These are phyloP conservation scores for Leucophenga maculata DNA, from an alignment of 2,888 invertebrate species.

Conservation along the genomic window DNA sequence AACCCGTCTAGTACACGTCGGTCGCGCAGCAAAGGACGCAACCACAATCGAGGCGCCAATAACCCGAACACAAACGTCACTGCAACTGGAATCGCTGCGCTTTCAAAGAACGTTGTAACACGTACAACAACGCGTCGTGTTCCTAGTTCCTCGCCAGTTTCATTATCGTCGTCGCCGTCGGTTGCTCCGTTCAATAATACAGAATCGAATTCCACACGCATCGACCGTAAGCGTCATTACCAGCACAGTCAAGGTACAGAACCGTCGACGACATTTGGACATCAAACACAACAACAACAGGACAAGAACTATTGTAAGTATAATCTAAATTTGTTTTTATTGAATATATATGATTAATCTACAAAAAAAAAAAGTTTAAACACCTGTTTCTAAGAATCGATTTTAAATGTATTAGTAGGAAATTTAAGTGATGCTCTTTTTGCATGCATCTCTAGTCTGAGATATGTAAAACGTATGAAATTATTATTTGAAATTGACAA, in stretches of 20 bases:
- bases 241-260: slow-evolving; percentile 27
- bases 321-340: no score
- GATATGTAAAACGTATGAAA: no score
- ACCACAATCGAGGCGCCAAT: neutral
- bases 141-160: slow-evolving; percentile 32
- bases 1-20: slow-evolving; percentile 34
- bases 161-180: slow-evolving; percentile 26
- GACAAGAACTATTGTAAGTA: slow-evolving; percentile 46
- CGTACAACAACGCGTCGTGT: slow-evolving; percentile 27
- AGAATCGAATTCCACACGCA: slow-evolving; percentile 44
- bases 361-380: no score
- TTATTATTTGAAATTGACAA: no score
- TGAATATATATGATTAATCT: no score
- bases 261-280: neutral
- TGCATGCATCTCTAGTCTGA: no score
- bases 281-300: slow-evolving; percentile 26
- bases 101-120: slow-evolving; percentile 13
- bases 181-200: slow-evolving; percentile 27
- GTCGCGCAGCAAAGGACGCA: slow-evolving; percentile 49
- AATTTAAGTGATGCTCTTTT: no score
- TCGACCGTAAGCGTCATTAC: slow-evolving; percentile 59
- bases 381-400: no score
- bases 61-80: neutral
- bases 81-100: slow-evolving; percentile 27
- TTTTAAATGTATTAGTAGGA: no score